Base-by-base conservation (phyloP, 2,113 vertebrate species). In the Poecilia latipinna region DNA sequence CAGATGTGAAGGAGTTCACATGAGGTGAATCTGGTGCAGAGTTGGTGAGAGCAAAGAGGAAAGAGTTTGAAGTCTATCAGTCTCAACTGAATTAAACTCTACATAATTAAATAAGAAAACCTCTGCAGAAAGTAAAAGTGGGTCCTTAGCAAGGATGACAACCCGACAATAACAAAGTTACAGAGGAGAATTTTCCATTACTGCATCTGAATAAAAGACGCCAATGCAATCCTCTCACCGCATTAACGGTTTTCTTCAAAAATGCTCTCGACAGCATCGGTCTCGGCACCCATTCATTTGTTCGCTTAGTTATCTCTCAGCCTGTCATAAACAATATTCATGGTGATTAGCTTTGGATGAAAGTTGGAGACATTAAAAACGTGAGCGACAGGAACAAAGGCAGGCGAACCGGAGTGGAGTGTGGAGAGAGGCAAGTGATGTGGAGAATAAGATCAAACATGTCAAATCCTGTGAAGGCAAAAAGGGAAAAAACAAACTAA, bases 361-460 rank as follows among this genome's bases (percentile, higher is more conserved):
- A 82, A 83, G 39, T 60, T 81, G 70, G 48, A 61, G 76, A 80
- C 65, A 77, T 80, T 68, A 17, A 75, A 60, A 51, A 86, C 75
- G 70, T 65, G 73, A 54, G 72, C 77, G 12, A 42, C 19, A 80
- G 65, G 29, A 26, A 39, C 31, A 51, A 54, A 74, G 74, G 64
- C 74, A 70, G 29, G 26, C 29, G 32, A 68, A 35, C 62, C 67
- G 78, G 51, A 71, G 74, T 71, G 69, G 71, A 70, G 60, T 68
- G 77, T 74, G 80, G 65, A 80, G 82, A 89, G 85, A 82, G 22
- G 74, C 68, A 69, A 74, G 74, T 78, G 74, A 82, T 74, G 85
- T 79, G 74, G 76, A 83, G 88, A 88, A 83, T 85, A 29, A 17
- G 61, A 86, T 83, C 62, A 81, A 69, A 78, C 75, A 82, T 77